phyloP scores from a whole-genome alignment of 2,888 invertebrate species.

The Polymixis lichenea region DNA sequence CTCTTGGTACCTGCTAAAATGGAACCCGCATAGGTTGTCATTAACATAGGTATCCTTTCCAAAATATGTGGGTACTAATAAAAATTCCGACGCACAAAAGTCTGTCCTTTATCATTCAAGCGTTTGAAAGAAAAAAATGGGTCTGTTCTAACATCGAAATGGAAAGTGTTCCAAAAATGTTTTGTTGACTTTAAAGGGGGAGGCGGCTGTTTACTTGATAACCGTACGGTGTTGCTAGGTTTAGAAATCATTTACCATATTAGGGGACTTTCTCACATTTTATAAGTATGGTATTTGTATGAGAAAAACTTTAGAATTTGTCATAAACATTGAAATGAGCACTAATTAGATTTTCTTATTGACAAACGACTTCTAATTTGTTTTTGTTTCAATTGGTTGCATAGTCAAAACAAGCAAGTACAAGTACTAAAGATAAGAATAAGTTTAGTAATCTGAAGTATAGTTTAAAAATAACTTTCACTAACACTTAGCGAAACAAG shows the following conservation, averaged over 20 bases:
- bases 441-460: background rate
- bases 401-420: background rate
- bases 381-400: background rate
- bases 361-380: no score
- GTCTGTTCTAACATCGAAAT: constrained; percentile 19
- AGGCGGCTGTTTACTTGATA: constrained; percentile 42
- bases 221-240: constrained; percentile 56
- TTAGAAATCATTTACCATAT: background rate
- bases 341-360: background rate
- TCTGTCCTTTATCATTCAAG: background rate
- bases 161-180: constrained; percentile 49
- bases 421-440: constrained; percentile 1
- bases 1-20: constrained; percentile 20
- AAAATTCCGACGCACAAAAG: constrained; percentile 37
- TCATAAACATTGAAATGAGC: background rate
- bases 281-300: background rate
- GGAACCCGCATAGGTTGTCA: background rate
- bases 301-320: background rate
- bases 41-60: background rate
- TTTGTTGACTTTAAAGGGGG: constrained; percentile 51
- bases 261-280: background rate
- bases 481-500: constrained; percentile 15
- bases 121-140: constrained; percentile 34
- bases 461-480: constrained; percentile 35
- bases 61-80: constrained; percentile 19